These are phyloP conservation scores for Delichon dasypus DNA, from an alignment of 2,797 vertebrate genomes.

Conservation along the genomic window DNA sequence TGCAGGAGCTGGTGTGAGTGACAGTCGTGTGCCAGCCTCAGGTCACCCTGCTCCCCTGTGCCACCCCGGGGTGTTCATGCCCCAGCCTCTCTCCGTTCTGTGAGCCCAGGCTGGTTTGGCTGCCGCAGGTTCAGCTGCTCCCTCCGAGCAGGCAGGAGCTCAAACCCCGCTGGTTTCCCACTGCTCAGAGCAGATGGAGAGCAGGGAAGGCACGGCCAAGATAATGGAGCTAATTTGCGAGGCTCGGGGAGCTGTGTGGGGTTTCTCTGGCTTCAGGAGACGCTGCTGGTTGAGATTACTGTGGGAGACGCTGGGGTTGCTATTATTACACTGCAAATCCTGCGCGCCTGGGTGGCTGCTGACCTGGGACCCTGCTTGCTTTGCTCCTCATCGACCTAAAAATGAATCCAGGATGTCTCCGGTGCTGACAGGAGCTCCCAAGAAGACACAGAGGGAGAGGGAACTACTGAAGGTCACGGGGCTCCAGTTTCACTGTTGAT, in stretches of 20 bases:
- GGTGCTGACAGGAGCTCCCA: neutral
- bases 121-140: neutral
- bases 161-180: neutral
- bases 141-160: neutral
- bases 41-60: neutral
- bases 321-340: neutral
- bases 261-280: neutral
- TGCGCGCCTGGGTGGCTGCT: neutral
- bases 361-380: neutral
- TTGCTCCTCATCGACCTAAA: neutral
- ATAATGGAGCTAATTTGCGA: neutral
- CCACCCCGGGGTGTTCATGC: too few species aligned
- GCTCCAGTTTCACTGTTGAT: conserved; percentile 13
- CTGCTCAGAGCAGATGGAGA: neutral
- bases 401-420: neutral
- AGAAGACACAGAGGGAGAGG: neutral
- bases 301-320: neutral
- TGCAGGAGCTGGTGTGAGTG: neutral
- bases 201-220: neutral
- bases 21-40: rapidly evolving
- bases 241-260: neutral
- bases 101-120: neutral
- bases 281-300: neutral
- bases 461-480: neutral
- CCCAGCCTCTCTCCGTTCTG: rapidly evolving